Base-by-base conservation (phyloP, 1,140 invertebrate species). In the Cyclina sinensis region DNA sequence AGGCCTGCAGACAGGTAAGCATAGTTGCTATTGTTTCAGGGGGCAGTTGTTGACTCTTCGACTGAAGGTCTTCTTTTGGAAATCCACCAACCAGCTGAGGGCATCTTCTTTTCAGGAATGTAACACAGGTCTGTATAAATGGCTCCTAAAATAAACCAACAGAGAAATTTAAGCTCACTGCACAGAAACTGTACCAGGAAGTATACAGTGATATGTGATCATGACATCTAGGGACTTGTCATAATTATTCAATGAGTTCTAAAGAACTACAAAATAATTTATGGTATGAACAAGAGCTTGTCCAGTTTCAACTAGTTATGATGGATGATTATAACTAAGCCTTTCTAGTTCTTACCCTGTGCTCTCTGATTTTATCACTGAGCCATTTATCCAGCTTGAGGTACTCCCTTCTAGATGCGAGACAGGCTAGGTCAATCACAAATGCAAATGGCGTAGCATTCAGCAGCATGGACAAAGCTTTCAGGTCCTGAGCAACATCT, bases 361-460 rank as follows among this genome's bases (percentile, higher is more conserved):
- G 98, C 94, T 99, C 99, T 90, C 98, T 96, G 65, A 99, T 99
- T 96, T 99, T 99, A 94, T 99, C 99, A 1, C 97, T 97, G 0
- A 99, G 95, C 99, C 99, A 99, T 95, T 99, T 99, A 94, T 99
- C 99, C 11, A 99, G 95, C 95, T 99, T 99, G 0, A 99, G 96
- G 95, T 99, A 99, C 95, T 99, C 99, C 80, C 99, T 96, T 86
- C 99, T 96, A 0, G 99, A 99, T 0, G 99, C 99, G 59, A 99
- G 96, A 95, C 99, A 99, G 0, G 99, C 99, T 76, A 99, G 96
- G 96, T 99, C 99, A 92, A 99, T 99, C 4, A 99, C 98, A 96
- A 99, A 99, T 24, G 98, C 97, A 96, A 99, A 99, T 0, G 98
- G 98, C 87, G 98, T 98, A 0, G 98, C 97, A 96, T 99, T 99